Evolutionary conservation across 2,113 vertebrate genomes (phyloP), one percentile per base, ranked within the genome.

Genomic region (Oenanthe oenanthe): DNA sequence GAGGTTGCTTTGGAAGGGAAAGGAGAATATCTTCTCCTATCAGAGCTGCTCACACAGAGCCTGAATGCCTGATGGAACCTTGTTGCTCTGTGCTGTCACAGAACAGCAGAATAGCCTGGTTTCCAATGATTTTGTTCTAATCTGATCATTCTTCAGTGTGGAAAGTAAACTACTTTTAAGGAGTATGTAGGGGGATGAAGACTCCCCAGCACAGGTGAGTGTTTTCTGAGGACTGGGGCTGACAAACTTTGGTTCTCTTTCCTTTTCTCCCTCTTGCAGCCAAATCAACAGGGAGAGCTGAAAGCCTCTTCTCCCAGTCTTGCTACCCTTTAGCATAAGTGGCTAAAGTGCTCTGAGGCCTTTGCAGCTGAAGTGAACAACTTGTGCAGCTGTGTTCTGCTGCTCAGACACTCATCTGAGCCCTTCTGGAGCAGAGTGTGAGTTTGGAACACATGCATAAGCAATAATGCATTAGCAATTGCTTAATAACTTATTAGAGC

Each of bases 401-500:
- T 60, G 38, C 58, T 21, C 45, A 89, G 83, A 15, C 38, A 12
- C 42, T 76, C 21, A 5, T 54, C 28, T 28, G 78, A 76, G 87
- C 38, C 18, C 70, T 77, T 43, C 75, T 68, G 75, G 68, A 80
- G 80, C 65, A 34, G 11, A 82, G 34, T 36, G 63, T 45, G 85
- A 53, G 76, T 77, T 96, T 90, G 89, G 91, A 94, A 45, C 70
- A 72, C 29, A 54, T 48, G 54, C 73, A 71, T 47, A 89, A 79
- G 83, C 76, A 94, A 72, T 73, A 95, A 95, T 86, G 54, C 79
- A 91, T 89, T 90, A 93, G 70, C 57, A 88, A 78, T 81, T 87
- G 61, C 95, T 95, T 95, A 92, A 94, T 91, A 96, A 89, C 77
- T 92, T 89, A 76, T 77, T 96, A 95, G 62, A 86, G 29, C 56